phyloP scores from a whole-genome alignment of 2,113 vertebrate genomes.

The Colius striatus region DNA sequence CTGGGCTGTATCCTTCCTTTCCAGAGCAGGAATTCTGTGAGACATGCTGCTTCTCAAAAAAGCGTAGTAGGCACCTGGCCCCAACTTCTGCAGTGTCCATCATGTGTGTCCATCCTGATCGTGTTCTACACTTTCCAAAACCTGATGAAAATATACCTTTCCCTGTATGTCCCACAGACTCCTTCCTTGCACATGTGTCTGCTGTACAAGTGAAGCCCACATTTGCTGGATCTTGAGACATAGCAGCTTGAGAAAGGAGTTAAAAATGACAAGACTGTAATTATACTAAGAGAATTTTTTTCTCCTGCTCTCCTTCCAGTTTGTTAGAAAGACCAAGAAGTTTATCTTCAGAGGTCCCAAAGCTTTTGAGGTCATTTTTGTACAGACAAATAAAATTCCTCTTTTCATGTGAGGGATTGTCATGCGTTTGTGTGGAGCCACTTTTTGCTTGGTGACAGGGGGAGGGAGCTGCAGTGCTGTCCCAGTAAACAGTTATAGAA shows the following conservation, averaged over 20 bases:
- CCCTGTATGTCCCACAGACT: neutral
- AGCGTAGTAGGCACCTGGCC: neutral
- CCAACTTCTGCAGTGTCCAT: neutral
- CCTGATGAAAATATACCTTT: neutral
- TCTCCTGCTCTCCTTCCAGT: neutral
- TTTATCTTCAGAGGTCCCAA: neutral
- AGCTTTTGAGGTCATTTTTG: neutral
- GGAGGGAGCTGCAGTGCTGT: no score
- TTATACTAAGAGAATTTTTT: neutral
- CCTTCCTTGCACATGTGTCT: neutral
- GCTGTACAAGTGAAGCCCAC: accelerated
- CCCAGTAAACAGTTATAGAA: no score
- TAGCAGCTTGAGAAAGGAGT: neutral
- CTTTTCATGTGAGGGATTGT: neutral
- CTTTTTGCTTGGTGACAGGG: no score
- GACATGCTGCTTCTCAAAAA: neutral
- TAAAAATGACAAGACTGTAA: neutral
- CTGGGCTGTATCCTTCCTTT: neutral
- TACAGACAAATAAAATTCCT: neutral
- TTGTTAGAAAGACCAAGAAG: no score
- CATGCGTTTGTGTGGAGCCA: no score
- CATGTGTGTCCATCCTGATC: accelerated
- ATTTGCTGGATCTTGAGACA: neutral
- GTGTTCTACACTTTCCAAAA: neutral
- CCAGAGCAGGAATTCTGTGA: neutral